Evolutionary conservation across 1,140 invertebrate species (phyloP).

Genomic region (Plutomurus gul): DNA sequence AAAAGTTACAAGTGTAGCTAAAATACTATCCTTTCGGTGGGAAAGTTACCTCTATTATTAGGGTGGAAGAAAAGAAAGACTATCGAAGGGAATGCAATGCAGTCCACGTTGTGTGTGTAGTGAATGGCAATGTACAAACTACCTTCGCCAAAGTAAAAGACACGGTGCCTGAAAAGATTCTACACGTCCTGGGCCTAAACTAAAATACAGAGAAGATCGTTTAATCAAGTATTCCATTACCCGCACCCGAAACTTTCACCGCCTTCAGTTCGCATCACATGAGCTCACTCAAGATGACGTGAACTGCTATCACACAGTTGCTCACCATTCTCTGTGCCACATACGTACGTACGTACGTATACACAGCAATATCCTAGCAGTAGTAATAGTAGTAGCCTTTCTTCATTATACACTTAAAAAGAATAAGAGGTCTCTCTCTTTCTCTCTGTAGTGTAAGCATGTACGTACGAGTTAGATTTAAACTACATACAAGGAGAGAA

Average conservation of each 20-base stretch:
- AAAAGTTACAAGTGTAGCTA: neutral
- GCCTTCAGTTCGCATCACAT: constrained; percentile 10
- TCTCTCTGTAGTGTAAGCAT: too few relatives aligned
- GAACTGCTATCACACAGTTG: too few relatives aligned
- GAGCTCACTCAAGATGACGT: neutral
- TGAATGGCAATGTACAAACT: neutral
- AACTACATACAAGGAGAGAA: too few relatives aligned
- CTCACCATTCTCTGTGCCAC: too few relatives aligned
- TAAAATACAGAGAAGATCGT: constrained; percentile 19
- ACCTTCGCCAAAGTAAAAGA: neutral
- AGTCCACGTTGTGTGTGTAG: neutral
- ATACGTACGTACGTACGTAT: too few relatives aligned
- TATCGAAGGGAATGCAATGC: neutral
- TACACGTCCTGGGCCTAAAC: neutral
- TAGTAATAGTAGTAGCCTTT: too few relatives aligned
- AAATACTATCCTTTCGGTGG: neutral
- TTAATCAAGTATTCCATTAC: constrained; percentile 53
- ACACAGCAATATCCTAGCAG: too few relatives aligned
- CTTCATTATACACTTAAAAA: too few relatives aligned
- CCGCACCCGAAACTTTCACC: constrained; percentile 18
- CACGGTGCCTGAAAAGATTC: neutral
- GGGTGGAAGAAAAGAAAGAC: neutral
- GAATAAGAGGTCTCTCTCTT: too few relatives aligned
- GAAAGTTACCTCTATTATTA: neutral
- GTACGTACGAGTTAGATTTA: neutral